These are phyloP conservation scores for Chrysodeixis includens DNA, from an alignment of 2,888 invertebrate species.

Conservation along the genomic window DNA sequence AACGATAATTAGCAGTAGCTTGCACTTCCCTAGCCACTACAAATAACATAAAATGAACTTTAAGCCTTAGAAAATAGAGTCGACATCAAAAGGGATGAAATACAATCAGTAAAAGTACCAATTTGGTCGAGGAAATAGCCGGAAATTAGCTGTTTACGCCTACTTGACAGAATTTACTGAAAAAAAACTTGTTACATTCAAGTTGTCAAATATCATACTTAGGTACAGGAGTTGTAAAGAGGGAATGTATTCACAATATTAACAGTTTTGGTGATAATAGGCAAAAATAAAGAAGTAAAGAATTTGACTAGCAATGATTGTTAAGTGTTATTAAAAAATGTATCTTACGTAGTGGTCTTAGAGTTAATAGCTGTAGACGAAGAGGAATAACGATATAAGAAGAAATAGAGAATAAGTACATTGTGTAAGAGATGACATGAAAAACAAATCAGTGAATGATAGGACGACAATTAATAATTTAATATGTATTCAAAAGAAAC, in stretches of 20 bases:
- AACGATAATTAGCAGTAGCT: conserved; percentile 41
- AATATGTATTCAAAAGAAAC: too few species aligned
- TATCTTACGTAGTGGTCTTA: too few species aligned
- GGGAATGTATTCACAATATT: neutral
- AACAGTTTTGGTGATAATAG: neutral
- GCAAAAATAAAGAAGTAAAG: too few species aligned
- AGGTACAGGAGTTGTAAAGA: conserved; percentile 18
- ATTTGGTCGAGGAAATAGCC: conserved; percentile 17
- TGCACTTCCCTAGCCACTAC: neutral
- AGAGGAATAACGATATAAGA: too few species aligned
- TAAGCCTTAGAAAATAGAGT: neutral
- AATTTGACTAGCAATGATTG: too few species aligned
- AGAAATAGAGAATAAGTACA: too few species aligned
- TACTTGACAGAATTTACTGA: conserved; percentile 23
- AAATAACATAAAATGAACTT: neutral
- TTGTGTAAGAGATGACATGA: too few species aligned
- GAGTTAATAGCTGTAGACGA: too few species aligned
- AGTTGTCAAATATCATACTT: conserved; percentile 19
- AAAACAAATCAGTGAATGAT: too few species aligned
- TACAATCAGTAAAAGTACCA: conserved; percentile 14
- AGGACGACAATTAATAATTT: too few species aligned
- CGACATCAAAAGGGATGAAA: conserved; percentile 25
- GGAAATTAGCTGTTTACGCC: conserved; percentile 41
- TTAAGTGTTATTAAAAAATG: too few species aligned
- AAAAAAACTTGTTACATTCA: conserved; percentile 14